Percentiles rank a stretch among this genome's conserved stretches.
Conservation (phyloP, 2,888 invertebrate genomes). For the Drosophila nr. perissopoda region DNA sequence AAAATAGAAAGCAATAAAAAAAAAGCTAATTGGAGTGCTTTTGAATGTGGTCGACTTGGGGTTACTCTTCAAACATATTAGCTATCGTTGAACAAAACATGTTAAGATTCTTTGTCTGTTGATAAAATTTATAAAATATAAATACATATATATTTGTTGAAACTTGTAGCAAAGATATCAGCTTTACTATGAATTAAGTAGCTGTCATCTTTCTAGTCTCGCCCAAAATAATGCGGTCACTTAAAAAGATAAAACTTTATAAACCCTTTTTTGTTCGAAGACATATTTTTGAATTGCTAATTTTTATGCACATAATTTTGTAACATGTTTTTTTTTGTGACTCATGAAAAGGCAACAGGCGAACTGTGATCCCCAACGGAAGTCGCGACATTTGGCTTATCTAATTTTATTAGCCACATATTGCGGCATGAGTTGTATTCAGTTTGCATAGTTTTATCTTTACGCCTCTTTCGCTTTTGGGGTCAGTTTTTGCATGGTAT, state of each 20-base stretch:
- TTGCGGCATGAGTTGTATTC: constrained; percentile 25
- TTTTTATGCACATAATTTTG: constrained; percentile 71
- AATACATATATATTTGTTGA: neutral
- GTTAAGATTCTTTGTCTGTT: neutral
- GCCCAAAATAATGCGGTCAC: neutral
- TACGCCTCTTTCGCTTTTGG: constrained; percentile 43
- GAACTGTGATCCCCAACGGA: neutral
- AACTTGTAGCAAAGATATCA: neutral
- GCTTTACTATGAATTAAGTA: neutral
- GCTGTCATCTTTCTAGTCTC: neutral
- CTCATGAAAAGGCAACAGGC: neutral
- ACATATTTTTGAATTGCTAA: constrained; percentile 66
- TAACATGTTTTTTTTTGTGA: constrained; percentile 14
- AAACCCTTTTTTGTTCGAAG: neutral
- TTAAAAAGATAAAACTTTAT: neutral
- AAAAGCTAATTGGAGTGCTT: neutral
- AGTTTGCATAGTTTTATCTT: constrained; percentile 44
- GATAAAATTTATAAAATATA: neutral
- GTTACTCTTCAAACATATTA: constrained; percentile 4
- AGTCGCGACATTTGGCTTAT: constrained; percentile 61
- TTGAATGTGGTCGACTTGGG: neutral
- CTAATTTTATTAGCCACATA: constrained; percentile 44
- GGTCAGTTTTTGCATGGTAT: constrained; percentile 65
- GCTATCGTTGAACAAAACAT: no score
- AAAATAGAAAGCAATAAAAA: constrained; percentile 19